These are phyloP conservation scores for Phycodurus eques DNA, from an alignment of 2,113 vertebrate species.

Conservation along the genomic window DNA sequence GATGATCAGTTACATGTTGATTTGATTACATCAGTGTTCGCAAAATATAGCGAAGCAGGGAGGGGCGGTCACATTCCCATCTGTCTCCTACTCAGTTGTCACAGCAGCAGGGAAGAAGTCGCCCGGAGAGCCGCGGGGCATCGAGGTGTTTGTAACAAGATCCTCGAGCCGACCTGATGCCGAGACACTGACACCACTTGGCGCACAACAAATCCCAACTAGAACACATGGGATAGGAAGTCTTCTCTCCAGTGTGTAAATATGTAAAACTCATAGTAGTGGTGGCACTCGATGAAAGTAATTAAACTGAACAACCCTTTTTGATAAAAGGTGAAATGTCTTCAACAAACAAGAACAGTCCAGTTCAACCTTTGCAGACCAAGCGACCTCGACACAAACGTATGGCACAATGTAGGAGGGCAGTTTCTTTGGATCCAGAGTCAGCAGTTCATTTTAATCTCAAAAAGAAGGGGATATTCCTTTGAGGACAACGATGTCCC, in stretches of 20 bases:
- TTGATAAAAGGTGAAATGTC: too few relatives aligned
- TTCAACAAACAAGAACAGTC: too few relatives aligned
- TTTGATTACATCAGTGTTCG: neutral
- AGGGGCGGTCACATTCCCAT: constrained; percentile 21
- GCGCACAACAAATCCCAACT: constrained; percentile 29
- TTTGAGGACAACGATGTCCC: too few relatives aligned
- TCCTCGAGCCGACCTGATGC: constrained; percentile 32
- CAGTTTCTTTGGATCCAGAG: too few relatives aligned
- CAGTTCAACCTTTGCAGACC: too few relatives aligned
- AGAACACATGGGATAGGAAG: neutral
- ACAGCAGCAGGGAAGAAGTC: constrained; percentile 17
- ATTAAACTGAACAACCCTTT: too few relatives aligned
- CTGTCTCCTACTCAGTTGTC: constrained; percentile 27
- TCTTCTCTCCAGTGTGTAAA: neutral
- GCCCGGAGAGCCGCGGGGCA: constrained; percentile 8
- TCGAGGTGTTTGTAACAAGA: constrained; percentile 33
- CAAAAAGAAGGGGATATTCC: too few relatives aligned
- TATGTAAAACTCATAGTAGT: too few relatives aligned
- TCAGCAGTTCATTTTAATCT: too few relatives aligned
- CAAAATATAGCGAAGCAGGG: neutral
- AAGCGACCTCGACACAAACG: too few relatives aligned
- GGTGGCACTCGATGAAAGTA: too few relatives aligned
- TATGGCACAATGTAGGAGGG: too few relatives aligned
- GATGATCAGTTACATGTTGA: neutral
- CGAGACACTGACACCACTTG: constrained; percentile 37